A percentile compares a stretch with the other conserved stretches of the same genome.
These are phyloP conservation scores for Lutraria rhynchaena DNA, from an alignment of 1,140 invertebrate species.

Conservation along the genomic window DNA sequence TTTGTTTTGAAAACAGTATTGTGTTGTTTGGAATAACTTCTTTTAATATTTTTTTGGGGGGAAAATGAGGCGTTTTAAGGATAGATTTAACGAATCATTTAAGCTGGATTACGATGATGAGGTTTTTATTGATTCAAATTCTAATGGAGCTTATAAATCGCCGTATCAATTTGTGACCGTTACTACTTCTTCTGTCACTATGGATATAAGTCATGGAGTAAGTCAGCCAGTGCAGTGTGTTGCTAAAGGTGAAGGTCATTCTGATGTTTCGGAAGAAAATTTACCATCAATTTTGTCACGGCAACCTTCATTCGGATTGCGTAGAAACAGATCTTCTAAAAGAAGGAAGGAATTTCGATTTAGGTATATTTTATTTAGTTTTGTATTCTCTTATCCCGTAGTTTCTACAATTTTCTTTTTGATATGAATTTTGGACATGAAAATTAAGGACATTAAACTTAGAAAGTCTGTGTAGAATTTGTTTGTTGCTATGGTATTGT, in stretches of 20 bases:
- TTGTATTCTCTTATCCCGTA: too few relatives aligned
- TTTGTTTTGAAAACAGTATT: too few relatives aligned
- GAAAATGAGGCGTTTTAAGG: conserved; percentile 44
- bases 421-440: too few relatives aligned
- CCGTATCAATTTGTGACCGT: neutral
- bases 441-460: too few relatives aligned
- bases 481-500: too few relatives aligned
- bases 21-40: too few relatives aligned
- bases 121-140: conserved; percentile 45
- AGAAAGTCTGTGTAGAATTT: too few relatives aligned
- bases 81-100: neutral
- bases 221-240: neutral
- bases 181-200: neutral
- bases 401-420: too few relatives aligned
- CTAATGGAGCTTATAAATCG: conserved; percentile 16
- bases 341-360: conserved; percentile 17
- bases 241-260: neutral
- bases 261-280: neutral
- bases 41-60: too few relatives aligned
- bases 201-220: neutral
- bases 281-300: neutral
- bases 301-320: conserved; percentile 32
- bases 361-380: neutral
- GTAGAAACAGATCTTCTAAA: conserved; percentile 19
- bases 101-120: conserved; percentile 52